phyloP scores from a whole-genome alignment of 1,140 invertebrate genomes.

The Ceratina japonica region DNA sequence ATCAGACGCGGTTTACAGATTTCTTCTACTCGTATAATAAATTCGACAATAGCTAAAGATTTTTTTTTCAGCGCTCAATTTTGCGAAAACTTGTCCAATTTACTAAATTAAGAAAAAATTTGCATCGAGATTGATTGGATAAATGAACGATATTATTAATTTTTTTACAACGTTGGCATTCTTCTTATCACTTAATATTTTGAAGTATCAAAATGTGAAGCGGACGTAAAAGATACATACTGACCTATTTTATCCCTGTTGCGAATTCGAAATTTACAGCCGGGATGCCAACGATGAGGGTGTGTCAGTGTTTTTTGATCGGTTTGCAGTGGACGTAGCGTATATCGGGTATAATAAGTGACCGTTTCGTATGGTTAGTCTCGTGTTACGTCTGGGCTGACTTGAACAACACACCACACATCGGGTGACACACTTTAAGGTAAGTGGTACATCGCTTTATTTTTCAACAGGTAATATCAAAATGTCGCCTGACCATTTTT shows the following conservation, averaged over 20 bases:
- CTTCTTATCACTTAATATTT: too few relatives aligned
- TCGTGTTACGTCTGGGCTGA: constrained; percentile 68
- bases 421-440: constrained; percentile 63
- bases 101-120: too few relatives aligned
- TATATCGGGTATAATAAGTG: constrained; percentile 55
- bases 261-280: constrained; percentile 18
- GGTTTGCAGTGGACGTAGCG: constrained; percentile 45
- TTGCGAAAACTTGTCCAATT: too few relatives aligned
- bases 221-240: neutral
- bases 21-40: neutral
- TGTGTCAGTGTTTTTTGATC: constrained; percentile 43
- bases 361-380: constrained; percentile 55
- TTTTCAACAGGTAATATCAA: neutral
- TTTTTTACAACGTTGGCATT: too few relatives aligned
- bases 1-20: neutral
- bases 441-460: constrained; percentile 27
- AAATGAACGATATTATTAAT: too few relatives aligned
- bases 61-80: constrained; percentile 2
- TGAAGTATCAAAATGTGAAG: neutral
- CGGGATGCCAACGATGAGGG: constrained; percentile 6
- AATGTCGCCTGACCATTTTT: too few relatives aligned
- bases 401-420: constrained; percentile 57
- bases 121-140: too few relatives aligned
- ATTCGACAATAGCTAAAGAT: neutral
- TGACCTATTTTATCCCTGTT: constrained; percentile 7